phyloP scores from a whole-genome alignment of 2,888 invertebrate genomes.

The Megalurothrips usitatus region DNA sequence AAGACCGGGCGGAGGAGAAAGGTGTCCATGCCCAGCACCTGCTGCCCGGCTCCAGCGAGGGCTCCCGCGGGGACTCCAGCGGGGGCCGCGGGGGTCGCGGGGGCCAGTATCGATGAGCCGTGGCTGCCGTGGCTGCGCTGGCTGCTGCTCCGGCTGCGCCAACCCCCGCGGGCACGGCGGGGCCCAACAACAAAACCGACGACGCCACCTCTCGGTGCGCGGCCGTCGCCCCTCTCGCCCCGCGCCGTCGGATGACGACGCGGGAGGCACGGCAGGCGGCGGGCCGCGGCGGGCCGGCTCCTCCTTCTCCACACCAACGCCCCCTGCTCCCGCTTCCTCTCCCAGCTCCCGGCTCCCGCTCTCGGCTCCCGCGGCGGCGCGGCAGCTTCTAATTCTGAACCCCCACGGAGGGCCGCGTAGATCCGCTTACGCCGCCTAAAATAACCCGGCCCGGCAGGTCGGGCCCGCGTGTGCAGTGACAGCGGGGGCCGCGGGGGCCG shows the following conservation, averaged over 20 bases:
- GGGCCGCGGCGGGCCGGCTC: no score
- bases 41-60: no score
- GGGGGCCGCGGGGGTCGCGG: neutral
- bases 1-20: neutral
- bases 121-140: no score
- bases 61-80: slow-evolving; percentile 3
- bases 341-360: neutral
- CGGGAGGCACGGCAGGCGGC: neutral
- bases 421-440: slow-evolving; percentile 5
- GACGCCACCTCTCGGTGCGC: neutral
- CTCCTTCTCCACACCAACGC: neutral
- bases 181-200: neutral
- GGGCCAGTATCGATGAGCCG: neutral
- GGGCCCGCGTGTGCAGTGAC: neutral
- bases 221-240: neutral
- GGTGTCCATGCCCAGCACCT: slow-evolving; percentile 26
- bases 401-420: neutral
- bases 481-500: neutral
- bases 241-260: neutral
- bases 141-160: no score
- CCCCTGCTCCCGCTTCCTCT: neutral
- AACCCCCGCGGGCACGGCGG: neutral
- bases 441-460: neutral
- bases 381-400: slow-evolving; percentile 5
- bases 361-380: neutral